Evolutionary conservation across 2,113 vertebrate genomes (phyloP), one percentile per base, ranked within the genome.

Genomic region (Burhinus oedicnemus): DNA sequence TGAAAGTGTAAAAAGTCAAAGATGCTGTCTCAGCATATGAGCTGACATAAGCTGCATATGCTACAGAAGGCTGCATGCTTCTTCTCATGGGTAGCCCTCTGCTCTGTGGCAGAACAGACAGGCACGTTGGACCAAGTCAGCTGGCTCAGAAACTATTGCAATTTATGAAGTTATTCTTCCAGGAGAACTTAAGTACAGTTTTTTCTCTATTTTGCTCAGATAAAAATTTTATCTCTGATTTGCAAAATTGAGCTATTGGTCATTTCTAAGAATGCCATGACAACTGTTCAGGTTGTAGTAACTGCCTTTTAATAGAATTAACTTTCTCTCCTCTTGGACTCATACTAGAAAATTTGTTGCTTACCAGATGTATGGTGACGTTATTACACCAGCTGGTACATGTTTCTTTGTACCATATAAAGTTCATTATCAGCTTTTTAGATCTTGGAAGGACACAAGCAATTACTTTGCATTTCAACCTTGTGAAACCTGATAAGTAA

Each of bases 391-490:
- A 92, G 80, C 89, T 94, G 89, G 55, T 84, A 47, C 49, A 18
- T 80, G 38, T 70, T 96, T 76, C 61, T 93, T 94, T 95, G 78
- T 94, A 94, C 30, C 45, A 38, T 66, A 62, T 64, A 52, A 96
- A 96, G 70, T 90, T 96, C 78, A 95, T 93, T 87, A 87, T 93
- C 87, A 91, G 27, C 14, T 71, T 94, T 96, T 91, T 86, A 83
- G 71, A 79, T 95, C 93, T 90, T 95, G 87, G 88, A 93, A 96
- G 85, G 90, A 64, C 88, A 57, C 74, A 95, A 87, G 70, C 64
- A 96, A 88, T 93, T 74, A 61, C 69, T 90, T 96, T 77, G 38
- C 40, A 72, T 92, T 80, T 95, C 95, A 97, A 78, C 91, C 97
- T 91, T 81, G 93, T 97, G 90, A 81, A 94, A 65, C 64, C 51